Base-by-base conservation (phyloP, 2,888 invertebrate species). In the Idaea straminata region DNA sequence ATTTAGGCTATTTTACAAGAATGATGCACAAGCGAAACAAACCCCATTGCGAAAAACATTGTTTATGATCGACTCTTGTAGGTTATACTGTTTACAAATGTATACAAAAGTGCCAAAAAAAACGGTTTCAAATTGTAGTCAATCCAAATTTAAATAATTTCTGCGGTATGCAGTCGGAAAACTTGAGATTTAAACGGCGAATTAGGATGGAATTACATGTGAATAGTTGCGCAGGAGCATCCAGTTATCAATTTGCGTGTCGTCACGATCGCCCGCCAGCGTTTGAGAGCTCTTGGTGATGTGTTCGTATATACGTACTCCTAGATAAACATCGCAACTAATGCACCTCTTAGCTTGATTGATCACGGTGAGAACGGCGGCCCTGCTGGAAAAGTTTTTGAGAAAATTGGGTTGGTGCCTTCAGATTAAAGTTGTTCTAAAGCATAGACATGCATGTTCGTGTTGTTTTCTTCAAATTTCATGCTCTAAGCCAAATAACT, bases 221-320 rank as follows among this genome's bases (percentile, higher is more conserved):
- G 78, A 75, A 79, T 81, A 82, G 78, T 72, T 81, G 79, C 80
- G 79, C 83, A 80, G 80, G 74, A 72, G 79, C 83, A 83, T 72
- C 78, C 75, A 76, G 77, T 81, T 78, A 79, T 71, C 71, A 76
- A 79, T 82, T 86, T 75, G 88, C 89, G 84, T 90, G 89, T 77
- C 75, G 78, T 83, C 89, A 88, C 88, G 89, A 82, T 66, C 80
- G 82, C 89, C 84, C 64, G 62, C 64, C 70, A 79, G 77, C 73
- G 73, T 75, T 71, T 15, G 67, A 70, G 61, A 70, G 62, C 69
- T 71, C 70, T 66, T 67, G 59, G 59, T 59, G 59, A 59, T 16
- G 13, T 47, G 10, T 47, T 73, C 66, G 71, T 66, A 64, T 68
- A 71, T 69, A 73, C 69, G 67, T 70, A 69, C 66, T 71, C 70